Conservation (phyloP, 2,797 vertebrate genomes). For the Hoplostethus mediterraneus region DNA sequence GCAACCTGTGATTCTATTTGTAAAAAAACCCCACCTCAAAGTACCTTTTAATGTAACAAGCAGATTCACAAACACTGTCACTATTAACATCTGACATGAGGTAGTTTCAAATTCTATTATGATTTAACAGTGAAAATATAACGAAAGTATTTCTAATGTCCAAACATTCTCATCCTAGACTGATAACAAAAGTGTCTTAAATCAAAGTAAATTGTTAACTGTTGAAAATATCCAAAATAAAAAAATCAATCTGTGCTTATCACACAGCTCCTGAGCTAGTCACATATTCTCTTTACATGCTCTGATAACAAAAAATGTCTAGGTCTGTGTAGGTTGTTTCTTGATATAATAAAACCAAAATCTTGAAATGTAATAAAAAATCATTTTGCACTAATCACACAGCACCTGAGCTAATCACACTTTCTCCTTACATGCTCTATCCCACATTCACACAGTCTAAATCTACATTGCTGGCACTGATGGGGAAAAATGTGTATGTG, state of each 20-base stretch:
- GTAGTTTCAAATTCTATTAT: constrained; percentile 1
- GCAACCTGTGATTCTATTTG: constrained; percentile 5
- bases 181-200: constrained; percentile 13
- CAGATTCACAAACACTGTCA: constrained; percentile 27
- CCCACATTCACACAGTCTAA: too few relatives aligned
- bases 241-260: too few relatives aligned
- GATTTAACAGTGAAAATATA: constrained; percentile 11
- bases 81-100: constrained; percentile 24
- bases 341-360: neutral
- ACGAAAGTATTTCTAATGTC: constrained; percentile 1
- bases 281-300: neutral
- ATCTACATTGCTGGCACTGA: too few relatives aligned
- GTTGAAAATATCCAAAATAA: neutral
- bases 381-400: too few relatives aligned
- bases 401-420: too few relatives aligned
- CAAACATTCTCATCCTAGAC: neutral
- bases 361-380: too few relatives aligned
- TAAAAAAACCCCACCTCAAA: neutral
- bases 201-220: constrained; percentile 9
- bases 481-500: constrained; percentile 2
- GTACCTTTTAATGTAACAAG: constrained; percentile 7
- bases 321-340: neutral
- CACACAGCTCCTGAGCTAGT: too few relatives aligned
- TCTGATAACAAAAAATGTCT: too few relatives aligned
- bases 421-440: too few relatives aligned